Percentiles rank a stretch among this genome's conserved stretches.
Evolutionary conservation across 2,113 vertebrate species (phyloP).

Genomic region (Jacana jacana): DNA sequence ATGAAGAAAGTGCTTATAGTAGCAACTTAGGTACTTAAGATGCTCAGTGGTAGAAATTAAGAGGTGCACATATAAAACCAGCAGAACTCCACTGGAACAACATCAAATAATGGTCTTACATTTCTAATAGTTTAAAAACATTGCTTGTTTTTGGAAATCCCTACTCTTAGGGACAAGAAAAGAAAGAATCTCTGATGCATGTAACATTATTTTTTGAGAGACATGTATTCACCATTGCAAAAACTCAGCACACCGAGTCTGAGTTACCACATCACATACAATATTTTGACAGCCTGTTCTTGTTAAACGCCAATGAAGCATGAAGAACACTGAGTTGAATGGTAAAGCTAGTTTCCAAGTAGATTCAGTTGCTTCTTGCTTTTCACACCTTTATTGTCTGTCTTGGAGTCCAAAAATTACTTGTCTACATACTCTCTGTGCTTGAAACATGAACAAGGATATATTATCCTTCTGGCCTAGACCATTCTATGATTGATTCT

Average conservation of each 20-base stretch:
- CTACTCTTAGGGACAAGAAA: not conserved
- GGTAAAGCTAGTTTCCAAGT: not conserved
- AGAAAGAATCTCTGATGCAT: not conserved
- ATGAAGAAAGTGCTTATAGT: not conserved
- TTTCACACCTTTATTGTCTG: not conserved
- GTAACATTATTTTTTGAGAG: not conserved
- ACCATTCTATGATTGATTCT: no score
- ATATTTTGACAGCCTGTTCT: not conserved
- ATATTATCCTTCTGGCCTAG: no score
- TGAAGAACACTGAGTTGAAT: not conserved
- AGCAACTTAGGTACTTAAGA: not conserved
- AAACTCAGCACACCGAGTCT: not conserved
- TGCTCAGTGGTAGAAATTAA: not conserved
- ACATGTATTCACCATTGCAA: not conserved
- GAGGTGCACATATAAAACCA: not conserved
- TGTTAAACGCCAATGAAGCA: not conserved
- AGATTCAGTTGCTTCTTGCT: not conserved
- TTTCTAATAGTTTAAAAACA: not conserved
- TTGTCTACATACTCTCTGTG: not conserved
- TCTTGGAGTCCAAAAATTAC: not conserved
- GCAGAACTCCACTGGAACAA: not conserved
- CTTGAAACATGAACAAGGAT: not conserved
- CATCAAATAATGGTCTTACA: not conserved
- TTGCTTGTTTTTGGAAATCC: not conserved
- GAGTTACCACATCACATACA: not conserved